These are phyloP conservation scores for Brenthis ino DNA, from an alignment of 2,888 invertebrate genomes.

Conservation along the genomic window DNA sequence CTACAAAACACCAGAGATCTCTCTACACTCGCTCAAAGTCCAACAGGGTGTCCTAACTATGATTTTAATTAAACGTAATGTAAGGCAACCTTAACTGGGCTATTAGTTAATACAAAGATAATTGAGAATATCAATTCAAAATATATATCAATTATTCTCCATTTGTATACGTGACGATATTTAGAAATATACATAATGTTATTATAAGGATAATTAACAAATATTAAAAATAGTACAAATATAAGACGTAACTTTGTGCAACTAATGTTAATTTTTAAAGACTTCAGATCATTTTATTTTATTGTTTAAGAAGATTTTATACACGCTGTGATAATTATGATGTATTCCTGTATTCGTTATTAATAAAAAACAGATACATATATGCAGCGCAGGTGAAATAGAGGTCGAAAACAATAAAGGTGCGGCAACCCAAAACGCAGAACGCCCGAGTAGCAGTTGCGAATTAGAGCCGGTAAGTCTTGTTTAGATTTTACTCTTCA, in stretches of 20 bases:
- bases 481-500: conserved; percentile 7
- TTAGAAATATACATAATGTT: too few relatives aligned
- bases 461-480: not conserved
- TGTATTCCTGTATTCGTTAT: not conserved
- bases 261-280: too few relatives aligned
- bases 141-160: not conserved
- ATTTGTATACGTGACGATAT: too few relatives aligned
- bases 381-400: conserved; percentile 2
- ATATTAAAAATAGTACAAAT: too few relatives aligned
- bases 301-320: too few relatives aligned
- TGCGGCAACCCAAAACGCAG: conserved; percentile 12
- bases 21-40: conserved; percentile 29
- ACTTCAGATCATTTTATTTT: too few relatives aligned
- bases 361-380: not conserved
- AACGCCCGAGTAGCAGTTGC: conserved; percentile 5
- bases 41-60: conserved; percentile 32
- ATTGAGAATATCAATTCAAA: not conserved
- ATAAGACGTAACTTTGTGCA: too few relatives aligned
- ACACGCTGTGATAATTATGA: not conserved
- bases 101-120: conserved; percentile 15
- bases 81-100: conserved; percentile 27
- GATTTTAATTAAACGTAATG: conserved; percentile 41
- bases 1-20: conserved; percentile 37
- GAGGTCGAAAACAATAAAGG: conserved; percentile 11
- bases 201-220: too few relatives aligned